Percentiles rank a stretch among this genome's conserved stretches.
These are phyloP conservation scores for Hedychridium roseum DNA, from an alignment of 2,888 invertebrate species.

Conservation along the genomic window DNA sequence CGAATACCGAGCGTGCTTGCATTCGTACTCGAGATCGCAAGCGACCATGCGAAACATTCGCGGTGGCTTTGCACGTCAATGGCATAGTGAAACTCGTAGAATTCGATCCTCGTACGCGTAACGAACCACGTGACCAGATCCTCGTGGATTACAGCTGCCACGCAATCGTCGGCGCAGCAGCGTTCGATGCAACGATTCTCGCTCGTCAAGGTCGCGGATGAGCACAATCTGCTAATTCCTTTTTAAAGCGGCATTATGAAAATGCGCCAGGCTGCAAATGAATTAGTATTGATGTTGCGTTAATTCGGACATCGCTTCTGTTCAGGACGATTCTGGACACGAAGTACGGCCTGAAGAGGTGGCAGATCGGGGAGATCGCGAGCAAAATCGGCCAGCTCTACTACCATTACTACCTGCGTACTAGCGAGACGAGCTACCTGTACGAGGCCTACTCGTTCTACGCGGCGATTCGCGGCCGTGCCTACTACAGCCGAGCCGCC, in stretches of 20 bases:
- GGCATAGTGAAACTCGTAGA: too few relatives aligned
- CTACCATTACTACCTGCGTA: conserved; percentile 96
- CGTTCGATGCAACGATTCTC: too few relatives aligned
- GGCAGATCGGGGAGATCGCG: conserved; percentile 99
- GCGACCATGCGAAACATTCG: too few relatives aligned
- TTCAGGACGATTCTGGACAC: conserved; percentile 83
- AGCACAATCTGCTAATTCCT: too few relatives aligned
- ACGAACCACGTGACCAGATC: conserved; percentile 9
- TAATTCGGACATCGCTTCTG: background rate
- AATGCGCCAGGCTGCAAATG: too few relatives aligned
- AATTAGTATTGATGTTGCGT: too few relatives aligned
- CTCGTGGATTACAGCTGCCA: conserved; percentile 2
- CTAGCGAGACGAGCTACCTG: conserved; percentile 95
- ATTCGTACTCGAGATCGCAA: too few relatives aligned
- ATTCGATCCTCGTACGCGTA: conserved; percentile 1
- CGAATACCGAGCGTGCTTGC: too few relatives aligned
- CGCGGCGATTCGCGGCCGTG: conserved; percentile 91
- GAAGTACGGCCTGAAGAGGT: conserved; percentile 93
- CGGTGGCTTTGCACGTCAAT: too few relatives aligned
- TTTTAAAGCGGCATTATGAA: too few relatives aligned
- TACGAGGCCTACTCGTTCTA: conserved; percentile 97
- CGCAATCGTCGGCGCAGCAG: too few relatives aligned
- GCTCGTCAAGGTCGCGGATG: too few relatives aligned
- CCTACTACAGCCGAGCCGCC: conserved; percentile 92
- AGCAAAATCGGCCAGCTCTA: conserved; percentile 98